Base-by-base conservation (phyloP, 2,797 vertebrate species). In the Cryptoprocta ferox region DNA sequence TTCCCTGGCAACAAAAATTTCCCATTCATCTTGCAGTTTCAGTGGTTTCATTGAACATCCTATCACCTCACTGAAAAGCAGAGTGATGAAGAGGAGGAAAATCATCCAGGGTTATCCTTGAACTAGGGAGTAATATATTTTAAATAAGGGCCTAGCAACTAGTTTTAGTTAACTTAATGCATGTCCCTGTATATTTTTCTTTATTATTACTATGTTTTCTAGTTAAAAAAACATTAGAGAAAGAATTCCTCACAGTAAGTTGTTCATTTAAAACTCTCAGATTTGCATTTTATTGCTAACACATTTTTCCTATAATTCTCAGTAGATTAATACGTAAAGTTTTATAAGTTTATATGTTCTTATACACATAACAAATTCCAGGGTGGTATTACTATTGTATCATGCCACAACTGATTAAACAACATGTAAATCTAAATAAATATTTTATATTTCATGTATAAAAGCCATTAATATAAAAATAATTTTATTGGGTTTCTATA, bases 1-100 rank as follows among this genome's bases (percentile, higher is more conserved):
- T 98, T 98, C 98, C 96, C 30, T 96, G 96, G 97, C 82, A 98
- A 98, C 97, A 95, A 94, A 97, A 97, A 87, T 96, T 98, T 95
- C 93, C 78, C 14, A 56, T 61, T 89, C 48, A 92, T 93, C 13
- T 76, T 80, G 15, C 76, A 56, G 63, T 92, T 96, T 65, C 39
- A 28, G 63, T 70, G 26, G 71, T 98, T 98, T 97, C 82, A 96
- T 97, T 97, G 87, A 97, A 45, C 35, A 95, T 92, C 63, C 95
- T 97, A 75, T 95, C 53, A 92, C 96, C 63, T 98, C 97, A 82
- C 73, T 94, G 48, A 39, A 95, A 98, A 95, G 85, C 91, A 94
- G 86, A 87, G 21, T 24, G 88, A 81, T 73, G 59, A 73, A 91
- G 73, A 56, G 65, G 95, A 96, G 32, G 45, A 89, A 94, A 75